Conservation (phyloP, 2,888 invertebrate genomes). For the Drosophila hamatofila region DNA sequence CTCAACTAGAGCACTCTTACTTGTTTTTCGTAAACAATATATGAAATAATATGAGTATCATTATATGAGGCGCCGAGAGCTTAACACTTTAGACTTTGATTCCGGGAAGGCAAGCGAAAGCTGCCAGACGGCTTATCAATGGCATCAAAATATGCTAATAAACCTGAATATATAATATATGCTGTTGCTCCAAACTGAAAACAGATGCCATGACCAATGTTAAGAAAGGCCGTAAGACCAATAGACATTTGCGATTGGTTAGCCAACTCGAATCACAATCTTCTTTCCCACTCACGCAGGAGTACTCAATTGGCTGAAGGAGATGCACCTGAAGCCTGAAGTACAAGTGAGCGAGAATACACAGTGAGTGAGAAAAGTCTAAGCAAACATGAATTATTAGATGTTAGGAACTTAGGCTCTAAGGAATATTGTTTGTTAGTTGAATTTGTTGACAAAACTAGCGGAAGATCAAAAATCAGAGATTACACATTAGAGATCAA, state of each 20-base stretch:
- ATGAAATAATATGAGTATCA: neutral
- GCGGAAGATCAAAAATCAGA: too few relatives aligned
- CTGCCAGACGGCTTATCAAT: neutral
- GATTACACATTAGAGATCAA: neutral
- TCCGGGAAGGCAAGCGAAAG: neutral
- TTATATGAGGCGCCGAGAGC: too few relatives aligned
- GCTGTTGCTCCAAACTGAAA: too few relatives aligned
- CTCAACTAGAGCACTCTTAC: too few relatives aligned
- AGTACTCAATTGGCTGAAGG: conserved; percentile 78
- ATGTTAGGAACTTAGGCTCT: neutral
- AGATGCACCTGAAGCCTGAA: conserved; percentile 82
- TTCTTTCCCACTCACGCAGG: conserved; percentile 53
- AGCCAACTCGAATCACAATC: neutral
- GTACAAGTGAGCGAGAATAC: conserved; percentile 69
- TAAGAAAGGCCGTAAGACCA: conserved; percentile 80
- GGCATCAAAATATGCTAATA: neutral
- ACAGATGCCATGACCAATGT: too few relatives aligned
- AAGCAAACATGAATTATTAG: too few relatives aligned
- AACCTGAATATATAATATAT: neutral
- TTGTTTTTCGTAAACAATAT: neutral
- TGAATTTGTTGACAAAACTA: too few relatives aligned
- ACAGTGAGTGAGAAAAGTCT: neutral
- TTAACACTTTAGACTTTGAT: conserved; percentile 4
- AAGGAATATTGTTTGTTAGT: neutral
- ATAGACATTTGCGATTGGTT: too few relatives aligned